Evolutionary conservation across 2,113 vertebrate species (phyloP), one percentile per base, ranked within the genome.

Genomic region (Lagenorhynchus albirostris): DNA sequence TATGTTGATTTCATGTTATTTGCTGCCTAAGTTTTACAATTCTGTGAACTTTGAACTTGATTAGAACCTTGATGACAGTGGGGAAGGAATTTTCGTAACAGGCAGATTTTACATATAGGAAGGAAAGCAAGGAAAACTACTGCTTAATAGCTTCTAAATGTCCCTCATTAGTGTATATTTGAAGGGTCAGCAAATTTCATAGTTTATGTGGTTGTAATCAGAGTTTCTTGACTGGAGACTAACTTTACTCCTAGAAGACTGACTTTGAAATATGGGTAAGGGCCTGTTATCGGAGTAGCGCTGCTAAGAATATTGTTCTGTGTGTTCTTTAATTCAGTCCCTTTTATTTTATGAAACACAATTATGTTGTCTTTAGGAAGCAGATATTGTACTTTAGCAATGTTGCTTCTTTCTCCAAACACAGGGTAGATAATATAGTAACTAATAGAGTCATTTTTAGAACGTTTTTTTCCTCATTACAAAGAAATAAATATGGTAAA

Each of bases 1-100:
- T 71, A 6, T 91, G 77, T 92, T 31, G 31, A 94, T 65, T 93
- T 95, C 70, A 87, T 74, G 50, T 55, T 95, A 67, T 83, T 95
- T 71, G 67, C 50, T 33, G 17, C n/a, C 38, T 31, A 82, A 55
- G 21, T 88, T 89, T 96, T 89, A 58, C 2, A 62, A 13, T 62
- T 79, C 1, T 0, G 14, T 93, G 58, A 81, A 85, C 86, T 91
- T 91, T 47, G 58, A 82, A 76, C 21, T 89, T 97, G 23, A 67
- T 94, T 92, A 63, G n/a, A 86, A 88, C n/a, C 38, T 95, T 95
- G 71, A 62, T 86, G 29, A 89, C 65, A 31, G 1, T 71, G 65
- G 38, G 41, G 50, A 88, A 77, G n/a, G 23, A 36, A n/a, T 82
- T 96, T 97, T 83, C 60, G 62, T 50, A 91, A 31, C 3, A 50